Evolutionary conservation across 1,140 invertebrate genomes (phyloP), one percentile per base, ranked within the genome.

Genomic region (Bombus soroeensis): DNA sequence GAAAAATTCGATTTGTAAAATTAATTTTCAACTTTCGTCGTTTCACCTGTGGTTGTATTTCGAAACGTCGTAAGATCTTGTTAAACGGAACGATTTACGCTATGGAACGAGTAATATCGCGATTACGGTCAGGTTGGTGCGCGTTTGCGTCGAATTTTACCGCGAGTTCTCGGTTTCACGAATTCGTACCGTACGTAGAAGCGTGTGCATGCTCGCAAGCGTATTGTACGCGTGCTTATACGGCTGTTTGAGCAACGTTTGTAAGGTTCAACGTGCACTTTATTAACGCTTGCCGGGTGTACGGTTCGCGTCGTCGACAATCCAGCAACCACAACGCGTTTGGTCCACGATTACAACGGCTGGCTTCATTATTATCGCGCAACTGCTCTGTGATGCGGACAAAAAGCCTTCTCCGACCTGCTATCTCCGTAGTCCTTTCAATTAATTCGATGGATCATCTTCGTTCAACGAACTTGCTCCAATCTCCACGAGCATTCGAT

Each of bases 371-470:
- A 89, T 85, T 85, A 76, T 85, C n/a, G 68, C 53, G 53, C 71
- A 47, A 82, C 43, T 47, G 53, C 71, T 79, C 71, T 12, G 53
- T 25, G 41, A 79, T 37, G 57, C 32, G 73, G 41, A 64, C 73
- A 77, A 74, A 88, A 82, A 86, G 62, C 87, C 85, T 89, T 88
- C 83, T 75, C 64, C 57, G 76, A 12, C 47, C 43, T 34, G 75
- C 80, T 83, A 59, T 84, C 43, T 41, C 64, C 39, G 4, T 25
- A 47, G 39, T 34, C 39, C 41, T 59, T 25, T 70, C 75, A 88
- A 89, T 88, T 86, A 81, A 88, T 86, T 78, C 57, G n/a, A n/a
- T 22, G 68, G 37, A 81, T 81, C 83, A 79, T 81, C 74, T 59
- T 79, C 32, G 41, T 82, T 32, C 22, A 22, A 72, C 37, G 41